Evolutionary conservation across 2,113 vertebrate species (phyloP), one percentile per base, ranked within the genome.

Genomic region (Zosterops lateralis): DNA sequence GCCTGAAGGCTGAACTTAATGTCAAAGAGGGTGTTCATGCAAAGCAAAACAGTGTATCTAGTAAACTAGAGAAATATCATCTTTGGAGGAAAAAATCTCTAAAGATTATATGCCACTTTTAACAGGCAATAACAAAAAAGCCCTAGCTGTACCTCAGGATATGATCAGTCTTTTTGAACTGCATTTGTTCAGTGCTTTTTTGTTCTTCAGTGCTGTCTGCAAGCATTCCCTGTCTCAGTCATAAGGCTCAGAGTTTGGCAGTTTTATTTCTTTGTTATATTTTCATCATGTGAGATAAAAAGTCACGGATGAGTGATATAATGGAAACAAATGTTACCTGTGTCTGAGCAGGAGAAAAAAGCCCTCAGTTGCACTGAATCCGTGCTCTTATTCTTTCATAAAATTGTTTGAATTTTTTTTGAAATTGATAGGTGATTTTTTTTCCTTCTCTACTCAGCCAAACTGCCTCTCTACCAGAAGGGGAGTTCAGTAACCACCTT

Each of bases 91-190:
- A 78, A 94, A 94, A 87, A 53, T 95, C 91, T 97, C 92, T 80
- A 62, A 67, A 88, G 95, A 96, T 97, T 96, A 95, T 92, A 87
- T 97, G 92, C 97, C 95, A 97, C 96, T 97, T 97, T 94, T 93
- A 96, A 92, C 95, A 97, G 91, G 93, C 86, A 97, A 70, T 96
- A 97, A 96, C 77, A 95, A 90, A 96, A 91, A 92, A 95, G 89
- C 92, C 70, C 68, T 68, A 70, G 86, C 91, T 90, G 74, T 84
- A 97, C 97, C 97, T 89, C 82, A 92, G 97, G 97, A 97, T 93
- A 97, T 51, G 87, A 96, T 92, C 77, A 21, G 95, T 93, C 96
- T 97, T 96, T 98, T 97, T 97, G 97, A 98, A 97, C 96, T 95
- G 92, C 97, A 93, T 97, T 97, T 96, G 96, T 96, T 97, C 92